Base-by-base conservation (phyloP, 2,113 vertebrate species). In the Corythornis cristatus region DNA sequence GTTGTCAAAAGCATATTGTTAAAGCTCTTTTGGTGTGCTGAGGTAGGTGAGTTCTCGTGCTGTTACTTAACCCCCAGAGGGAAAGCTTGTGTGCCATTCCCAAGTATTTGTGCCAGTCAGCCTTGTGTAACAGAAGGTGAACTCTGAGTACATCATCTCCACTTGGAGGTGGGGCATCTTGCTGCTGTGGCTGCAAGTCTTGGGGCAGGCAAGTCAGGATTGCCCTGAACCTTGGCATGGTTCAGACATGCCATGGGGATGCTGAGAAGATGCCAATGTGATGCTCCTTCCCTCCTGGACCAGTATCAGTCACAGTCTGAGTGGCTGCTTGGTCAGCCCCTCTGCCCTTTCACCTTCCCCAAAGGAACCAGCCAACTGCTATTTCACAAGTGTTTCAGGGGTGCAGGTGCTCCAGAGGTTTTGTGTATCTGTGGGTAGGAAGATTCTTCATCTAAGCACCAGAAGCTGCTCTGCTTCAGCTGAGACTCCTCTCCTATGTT, bases 111-210 rank as follows among this genome's bases (percentile, higher is more conserved):
- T 4, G 4, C 6, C 13, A 5, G 6, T 22, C n/a, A 58, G 31
- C 10, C 37, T 56, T 17, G 43, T 45, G 77, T 11, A 23, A 26
- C 28, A 51, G 5, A 72, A 60, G 20, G 12, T 18, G 6, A 25
- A 54, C 7, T 43, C 17, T 5, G 13, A 56, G 19, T 20, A 46
- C 31, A 70, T 57, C 0, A 13, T 40, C 25, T 8, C 23, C 4
- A 0, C 33, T 29, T 4, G 31, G 54, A 31, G 50, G 9, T 6
- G 15, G 23, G 3, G 9, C 16, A 6, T 65, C 33, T 78, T 2
- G 1, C 43, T 40, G 11, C 76, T 53, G 3, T n/a, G 48, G 8
- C 3, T 62, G 2, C 2, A 48, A 54, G 26, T 46, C 28, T 75
- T 20, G 11, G 31, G 50, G 54, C 48, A 62, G 6, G 9, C 43